Evolutionary conservation across 2,797 vertebrate genomes (phyloP).

Genomic region (Tapirus indicus): DNA sequence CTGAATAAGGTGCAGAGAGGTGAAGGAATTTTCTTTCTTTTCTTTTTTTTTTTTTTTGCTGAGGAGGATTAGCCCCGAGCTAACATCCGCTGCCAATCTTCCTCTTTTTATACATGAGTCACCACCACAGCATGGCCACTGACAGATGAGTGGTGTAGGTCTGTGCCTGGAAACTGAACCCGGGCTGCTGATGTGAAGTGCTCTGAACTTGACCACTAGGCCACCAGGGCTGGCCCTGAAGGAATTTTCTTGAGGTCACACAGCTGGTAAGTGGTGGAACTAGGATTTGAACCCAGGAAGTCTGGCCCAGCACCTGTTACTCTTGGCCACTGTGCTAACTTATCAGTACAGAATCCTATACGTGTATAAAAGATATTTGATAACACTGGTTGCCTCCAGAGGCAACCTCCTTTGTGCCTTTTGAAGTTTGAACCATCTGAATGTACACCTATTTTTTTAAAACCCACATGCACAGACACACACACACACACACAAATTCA

Average conservation of each 20-base stretch:
- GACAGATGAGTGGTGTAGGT: too few species aligned
- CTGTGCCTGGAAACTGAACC: too few species aligned
- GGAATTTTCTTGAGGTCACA: not conserved
- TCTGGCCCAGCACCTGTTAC: not conserved
- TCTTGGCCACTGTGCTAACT: slow-evolving; percentile 24
- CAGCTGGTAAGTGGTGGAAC: not conserved
- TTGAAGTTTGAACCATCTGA: slow-evolving; percentile 40
- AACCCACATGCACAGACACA: not conserved
- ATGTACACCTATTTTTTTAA: not conserved
- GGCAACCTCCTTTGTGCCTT: not conserved
- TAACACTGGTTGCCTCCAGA: slow-evolving; percentile 11
- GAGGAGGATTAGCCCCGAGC: too few species aligned
- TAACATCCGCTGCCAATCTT: too few species aligned
- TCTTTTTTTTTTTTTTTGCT: too few species aligned
- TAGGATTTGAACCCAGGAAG: slow-evolving; percentile 45
- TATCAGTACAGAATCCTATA: not conserved
- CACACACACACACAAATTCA: not conserved
- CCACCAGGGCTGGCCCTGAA: too few species aligned
- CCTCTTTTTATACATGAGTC: too few species aligned
- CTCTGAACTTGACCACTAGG: too few species aligned
- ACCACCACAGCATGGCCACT: too few species aligned
- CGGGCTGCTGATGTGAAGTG: too few species aligned
- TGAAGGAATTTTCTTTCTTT: not conserved
- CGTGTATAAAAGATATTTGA: slow-evolving; percentile 16
- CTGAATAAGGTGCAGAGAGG: not conserved